phyloP scores from a whole-genome alignment of 37 sponge, comb jelly and placozoan genomes.

The Halichondria panicea region DNA sequence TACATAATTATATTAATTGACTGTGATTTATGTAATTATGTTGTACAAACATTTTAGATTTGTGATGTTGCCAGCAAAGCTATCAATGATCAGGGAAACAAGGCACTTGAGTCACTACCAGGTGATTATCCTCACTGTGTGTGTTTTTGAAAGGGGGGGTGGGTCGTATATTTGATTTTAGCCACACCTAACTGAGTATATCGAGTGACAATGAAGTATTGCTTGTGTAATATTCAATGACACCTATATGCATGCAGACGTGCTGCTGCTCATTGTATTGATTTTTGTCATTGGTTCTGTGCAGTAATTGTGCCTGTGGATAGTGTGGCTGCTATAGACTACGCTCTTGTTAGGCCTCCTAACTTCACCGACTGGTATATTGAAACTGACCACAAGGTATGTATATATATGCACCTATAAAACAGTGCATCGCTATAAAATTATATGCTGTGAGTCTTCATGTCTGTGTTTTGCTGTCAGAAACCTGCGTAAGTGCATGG shows the following conservation, averaged over 20 bases:
- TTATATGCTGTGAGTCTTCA: too few species aligned
- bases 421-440: too few species aligned
- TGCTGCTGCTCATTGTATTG: neutral
- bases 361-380: constrained; percentile 56
- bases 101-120: constrained; percentile 80
- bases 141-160: too few species aligned
- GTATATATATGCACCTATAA: too few species aligned
- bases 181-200: neutral
- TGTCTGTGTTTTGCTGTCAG: too few species aligned
- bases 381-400: constrained; percentile 70
- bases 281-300: neutral
- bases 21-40: neutral
- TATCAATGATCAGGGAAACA: constrained; percentile 70
- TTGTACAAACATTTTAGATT: neutral
- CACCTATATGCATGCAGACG: neutral
- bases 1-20: neutral
- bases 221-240: neutral
- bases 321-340: constrained; percentile 55
- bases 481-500: too few species aligned
- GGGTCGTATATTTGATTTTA: too few species aligned
- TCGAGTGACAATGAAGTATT: neutral
- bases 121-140: constrained; percentile 24
- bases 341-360: constrained; percentile 53
- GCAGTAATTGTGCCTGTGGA: constrained; percentile 53
- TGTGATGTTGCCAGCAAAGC: constrained; percentile 46